These are phyloP conservation scores for Cephus sareptanus DNA, from an alignment of 2,888 invertebrate genomes.

Conservation along the genomic window DNA sequence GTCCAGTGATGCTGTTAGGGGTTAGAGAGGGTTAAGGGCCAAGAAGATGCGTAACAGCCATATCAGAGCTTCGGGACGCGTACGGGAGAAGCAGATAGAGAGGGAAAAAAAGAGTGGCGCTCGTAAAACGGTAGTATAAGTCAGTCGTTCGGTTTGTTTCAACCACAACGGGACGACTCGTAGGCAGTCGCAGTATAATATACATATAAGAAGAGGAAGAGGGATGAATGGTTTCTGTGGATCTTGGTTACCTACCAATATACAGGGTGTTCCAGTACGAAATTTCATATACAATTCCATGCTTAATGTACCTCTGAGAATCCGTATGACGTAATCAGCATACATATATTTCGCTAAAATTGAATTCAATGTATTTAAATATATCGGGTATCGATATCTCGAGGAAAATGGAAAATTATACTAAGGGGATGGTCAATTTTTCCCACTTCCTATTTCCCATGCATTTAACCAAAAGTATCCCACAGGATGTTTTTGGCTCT, in stretches of 20 bases:
- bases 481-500: constrained; percentile 55
- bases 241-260: not conserved
- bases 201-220: not conserved
- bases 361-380: not conserved
- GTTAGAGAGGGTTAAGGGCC: not conserved
- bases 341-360: not conserved
- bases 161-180: not conserved
- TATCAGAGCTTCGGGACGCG: not conserved
- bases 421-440: not conserved
- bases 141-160: not conserved
- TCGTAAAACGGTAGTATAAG: not conserved
- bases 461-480: not conserved
- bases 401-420: not conserved
- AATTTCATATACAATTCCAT: not conserved
- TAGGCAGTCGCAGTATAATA: not conserved
- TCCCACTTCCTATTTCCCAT: not conserved
- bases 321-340: not conserved
- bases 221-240: not conserved
- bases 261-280: not conserved
- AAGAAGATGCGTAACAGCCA: not conserved
- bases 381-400: not conserved
- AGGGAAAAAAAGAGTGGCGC: not conserved
- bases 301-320: not conserved
- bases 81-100: not conserved
- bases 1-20: not conserved